Conservation (phyloP, 2,797 vertebrate genomes). For the Diglossa cyanea region DNA sequence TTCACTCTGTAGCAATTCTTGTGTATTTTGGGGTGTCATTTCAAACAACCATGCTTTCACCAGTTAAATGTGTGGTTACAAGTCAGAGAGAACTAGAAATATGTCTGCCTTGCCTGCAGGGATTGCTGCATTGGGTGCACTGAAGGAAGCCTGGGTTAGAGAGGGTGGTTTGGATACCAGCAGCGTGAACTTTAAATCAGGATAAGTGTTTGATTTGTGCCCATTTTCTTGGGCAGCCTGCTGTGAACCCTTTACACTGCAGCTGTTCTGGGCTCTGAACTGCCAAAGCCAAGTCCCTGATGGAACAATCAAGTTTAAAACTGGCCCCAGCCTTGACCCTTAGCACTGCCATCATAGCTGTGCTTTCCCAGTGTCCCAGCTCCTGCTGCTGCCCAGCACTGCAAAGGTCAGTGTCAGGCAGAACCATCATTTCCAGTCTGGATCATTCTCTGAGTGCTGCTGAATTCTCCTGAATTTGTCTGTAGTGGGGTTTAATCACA, state of each 20-base stretch:
- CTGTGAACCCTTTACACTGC: not conserved
- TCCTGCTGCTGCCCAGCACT: not conserved
- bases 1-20: not conserved
- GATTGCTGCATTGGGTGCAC: not conserved
- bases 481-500: not conserved
- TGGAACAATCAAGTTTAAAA: not conserved
- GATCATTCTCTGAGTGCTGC: not conserved
- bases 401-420: not conserved
- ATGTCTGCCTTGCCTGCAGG: rapidly evolving
- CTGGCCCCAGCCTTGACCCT: not conserved
- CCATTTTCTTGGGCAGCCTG: not conserved
- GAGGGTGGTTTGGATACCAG: not conserved
- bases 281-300: not conserved
- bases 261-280: not conserved
- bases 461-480: not conserved
- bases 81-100: not conserved
- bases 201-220: not conserved
- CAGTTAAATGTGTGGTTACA: not conserved
- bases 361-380: not conserved
- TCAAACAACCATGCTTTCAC: not conserved
- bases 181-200: rapidly evolving
- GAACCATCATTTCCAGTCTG: not conserved
- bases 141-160: not conserved
- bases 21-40: not conserved
- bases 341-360: not conserved